Evolutionary conservation across 2,113 vertebrate species (phyloP).

Genomic region (Thryonomys swinderianus): DNA sequence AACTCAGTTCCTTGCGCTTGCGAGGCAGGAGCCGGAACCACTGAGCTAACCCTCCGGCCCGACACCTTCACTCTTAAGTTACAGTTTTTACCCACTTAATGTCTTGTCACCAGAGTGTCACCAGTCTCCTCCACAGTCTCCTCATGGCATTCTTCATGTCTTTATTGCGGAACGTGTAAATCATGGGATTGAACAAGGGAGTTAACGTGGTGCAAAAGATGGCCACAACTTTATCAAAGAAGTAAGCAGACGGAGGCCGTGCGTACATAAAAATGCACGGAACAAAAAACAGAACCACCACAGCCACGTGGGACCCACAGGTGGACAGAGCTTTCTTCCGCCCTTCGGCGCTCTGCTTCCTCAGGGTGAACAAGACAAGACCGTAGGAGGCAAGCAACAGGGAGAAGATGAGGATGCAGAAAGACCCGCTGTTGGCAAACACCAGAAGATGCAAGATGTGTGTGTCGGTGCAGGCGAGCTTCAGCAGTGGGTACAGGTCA

Average conservation of each 20-base stretch:
- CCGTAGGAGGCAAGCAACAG: conserved; percentile 59
- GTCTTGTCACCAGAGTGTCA: neutral
- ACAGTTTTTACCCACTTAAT: neutral
- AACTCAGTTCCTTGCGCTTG: neutral
- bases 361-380: conserved; percentile 45
- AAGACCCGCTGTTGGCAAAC: conserved; percentile 46
- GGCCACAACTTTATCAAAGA: conserved; percentile 47
- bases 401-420: conserved; percentile 49
- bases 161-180: conserved; percentile 69
- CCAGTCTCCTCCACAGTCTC: neutral
- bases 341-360: neutral
- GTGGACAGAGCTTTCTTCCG: conserved; percentile 64
- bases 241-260: neutral
- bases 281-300: conserved; percentile 62
- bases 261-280: conserved; percentile 4
- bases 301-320: conserved; percentile 60
- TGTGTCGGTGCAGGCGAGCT: conserved; percentile 48
- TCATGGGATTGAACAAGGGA: conserved; percentile 67
- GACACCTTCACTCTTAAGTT: neutral
- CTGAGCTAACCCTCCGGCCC: too few relatives aligned
- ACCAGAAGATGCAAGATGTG: neutral
- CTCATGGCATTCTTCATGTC: conserved; percentile 67
- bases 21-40: too few relatives aligned
- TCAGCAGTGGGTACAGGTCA: conserved; percentile 59
- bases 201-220: conserved; percentile 56